phyloP scores from a whole-genome alignment of 64 coral and sea anemone species.

The Pachyseris speciosa region DNA sequence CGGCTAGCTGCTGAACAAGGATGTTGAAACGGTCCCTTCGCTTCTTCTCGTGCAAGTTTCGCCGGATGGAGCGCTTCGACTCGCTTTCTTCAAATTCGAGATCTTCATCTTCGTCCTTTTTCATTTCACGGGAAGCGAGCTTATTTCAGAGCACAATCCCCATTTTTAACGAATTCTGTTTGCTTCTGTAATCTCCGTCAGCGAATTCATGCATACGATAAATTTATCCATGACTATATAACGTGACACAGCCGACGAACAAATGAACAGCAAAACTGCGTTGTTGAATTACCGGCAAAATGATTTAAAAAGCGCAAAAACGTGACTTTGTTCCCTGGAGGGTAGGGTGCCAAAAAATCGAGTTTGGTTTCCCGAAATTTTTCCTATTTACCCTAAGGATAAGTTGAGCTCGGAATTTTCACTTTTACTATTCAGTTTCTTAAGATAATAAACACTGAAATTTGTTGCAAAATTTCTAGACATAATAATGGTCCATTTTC shows the following conservation, averaged over 20 bases:
- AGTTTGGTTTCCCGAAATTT: neutral
- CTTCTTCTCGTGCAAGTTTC: slow-evolving; percentile 71
- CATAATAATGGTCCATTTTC: too few relatives aligned
- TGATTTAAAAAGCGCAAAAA: neutral
- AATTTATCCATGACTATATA: neutral
- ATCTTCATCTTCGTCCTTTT: slow-evolving; percentile 7
- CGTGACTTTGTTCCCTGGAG: neutral
- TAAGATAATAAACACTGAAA: too few relatives aligned
- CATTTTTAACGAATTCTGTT: neutral
- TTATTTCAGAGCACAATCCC: neutral
- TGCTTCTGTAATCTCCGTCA: neutral
- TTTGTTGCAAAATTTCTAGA: too few relatives aligned
- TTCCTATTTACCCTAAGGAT: too few relatives aligned
- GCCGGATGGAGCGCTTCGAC: slow-evolving; percentile 38
- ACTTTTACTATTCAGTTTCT: too few relatives aligned
- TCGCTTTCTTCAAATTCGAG: neutral
- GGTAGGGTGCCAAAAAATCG: neutral
- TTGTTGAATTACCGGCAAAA: neutral
- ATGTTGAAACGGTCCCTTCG: slow-evolving; percentile 68
- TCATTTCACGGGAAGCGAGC: neutral
- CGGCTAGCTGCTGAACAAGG: slow-evolving; percentile 38
- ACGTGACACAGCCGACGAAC: too few relatives aligned
- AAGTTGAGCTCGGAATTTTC: too few relatives aligned
- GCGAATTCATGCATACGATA: neutral
- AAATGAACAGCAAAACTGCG: too few relatives aligned